phyloP scores from a whole-genome alignment of 2,888 invertebrate genomes.

The Lasioglossum figueresi region DNA sequence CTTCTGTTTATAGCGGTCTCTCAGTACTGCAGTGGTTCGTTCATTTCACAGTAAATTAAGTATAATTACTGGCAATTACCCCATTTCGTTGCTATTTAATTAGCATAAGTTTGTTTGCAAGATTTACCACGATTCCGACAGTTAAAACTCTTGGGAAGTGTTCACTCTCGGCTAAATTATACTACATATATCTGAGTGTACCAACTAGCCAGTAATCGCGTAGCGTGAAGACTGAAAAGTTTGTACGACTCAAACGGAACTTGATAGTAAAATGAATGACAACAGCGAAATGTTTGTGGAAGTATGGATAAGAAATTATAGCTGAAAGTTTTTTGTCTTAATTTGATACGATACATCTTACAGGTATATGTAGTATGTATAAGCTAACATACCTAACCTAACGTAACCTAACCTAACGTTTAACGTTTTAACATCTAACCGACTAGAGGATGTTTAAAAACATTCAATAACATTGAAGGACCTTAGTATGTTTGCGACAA shows the following conservation, averaged over 20 bases:
- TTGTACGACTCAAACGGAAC: not conserved
- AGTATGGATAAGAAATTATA: not conserved
- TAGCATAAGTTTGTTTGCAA: constrained; percentile 30
- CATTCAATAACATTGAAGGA: no score
- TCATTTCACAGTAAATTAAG: not conserved
- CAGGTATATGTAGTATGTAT: not conserved
- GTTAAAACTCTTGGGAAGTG: constrained; percentile 5
- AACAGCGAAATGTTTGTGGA: not conserved
- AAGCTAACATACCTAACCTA: no score
- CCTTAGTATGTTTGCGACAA: no score
- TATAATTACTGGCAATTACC: constrained; percentile 21
- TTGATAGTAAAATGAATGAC: not conserved
- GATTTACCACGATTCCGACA: not conserved
- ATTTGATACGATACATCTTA: not conserved
- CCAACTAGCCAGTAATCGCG: constrained; percentile 7
- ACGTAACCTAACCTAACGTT: no score
- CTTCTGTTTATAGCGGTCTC: not conserved
- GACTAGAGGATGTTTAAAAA: no score
- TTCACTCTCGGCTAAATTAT: constrained; percentile 15
- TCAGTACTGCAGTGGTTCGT: not conserved
- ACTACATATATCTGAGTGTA: not conserved
- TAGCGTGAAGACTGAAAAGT: constrained; percentile 17
- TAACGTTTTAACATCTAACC: no score
- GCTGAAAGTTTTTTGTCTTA: not conserved
- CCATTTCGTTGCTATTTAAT: constrained; percentile 33